Conservation (phyloP, 2,888 invertebrate species). For the Pollenia amentaria region DNA sequence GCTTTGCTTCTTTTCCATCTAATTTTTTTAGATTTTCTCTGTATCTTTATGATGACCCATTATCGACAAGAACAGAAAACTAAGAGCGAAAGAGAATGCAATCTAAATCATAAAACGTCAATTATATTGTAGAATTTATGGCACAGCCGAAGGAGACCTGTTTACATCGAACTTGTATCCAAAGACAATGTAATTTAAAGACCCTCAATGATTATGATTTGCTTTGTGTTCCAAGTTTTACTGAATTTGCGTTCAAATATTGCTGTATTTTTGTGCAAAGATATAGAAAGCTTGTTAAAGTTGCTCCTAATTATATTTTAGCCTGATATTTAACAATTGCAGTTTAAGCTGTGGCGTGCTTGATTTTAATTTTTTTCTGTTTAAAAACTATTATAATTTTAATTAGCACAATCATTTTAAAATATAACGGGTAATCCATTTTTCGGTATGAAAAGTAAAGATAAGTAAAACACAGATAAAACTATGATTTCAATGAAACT, state of each 20-base stretch:
- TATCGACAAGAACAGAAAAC: constrained; percentile 1
- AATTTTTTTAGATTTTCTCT: neutral
- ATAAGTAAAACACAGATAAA: too few relatives aligned
- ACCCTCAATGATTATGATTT: constrained; percentile 2
- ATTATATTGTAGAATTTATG: constrained; percentile 50
- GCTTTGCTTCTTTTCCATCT: neutral
- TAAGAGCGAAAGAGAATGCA: constrained; percentile 1
- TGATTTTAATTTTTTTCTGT: too few relatives aligned
- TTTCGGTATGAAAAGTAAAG: too few relatives aligned
- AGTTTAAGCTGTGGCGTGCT: too few relatives aligned
- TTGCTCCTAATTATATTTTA: too few relatives aligned
- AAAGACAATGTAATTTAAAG: constrained; percentile 21
- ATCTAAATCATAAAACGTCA: constrained; percentile 60
- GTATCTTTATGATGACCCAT: constrained; percentile 36
- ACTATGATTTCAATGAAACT: too few relatives aligned
- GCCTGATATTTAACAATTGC: too few relatives aligned
- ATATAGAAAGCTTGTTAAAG: too few relatives aligned
- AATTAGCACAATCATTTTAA: too few relatives aligned
- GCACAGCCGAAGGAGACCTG: neutral
- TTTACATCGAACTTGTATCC: neutral
- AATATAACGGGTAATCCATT: too few relatives aligned
- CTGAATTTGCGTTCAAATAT: neutral
- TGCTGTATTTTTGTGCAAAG: too few relatives aligned
- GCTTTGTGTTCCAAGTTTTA: neutral
- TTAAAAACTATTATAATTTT: too few relatives aligned